Evolutionary conservation across 2,113 vertebrate genomes (phyloP), one percentile per base, ranked within the genome.

Genomic region (Gymnocephalus cernua): DNA sequence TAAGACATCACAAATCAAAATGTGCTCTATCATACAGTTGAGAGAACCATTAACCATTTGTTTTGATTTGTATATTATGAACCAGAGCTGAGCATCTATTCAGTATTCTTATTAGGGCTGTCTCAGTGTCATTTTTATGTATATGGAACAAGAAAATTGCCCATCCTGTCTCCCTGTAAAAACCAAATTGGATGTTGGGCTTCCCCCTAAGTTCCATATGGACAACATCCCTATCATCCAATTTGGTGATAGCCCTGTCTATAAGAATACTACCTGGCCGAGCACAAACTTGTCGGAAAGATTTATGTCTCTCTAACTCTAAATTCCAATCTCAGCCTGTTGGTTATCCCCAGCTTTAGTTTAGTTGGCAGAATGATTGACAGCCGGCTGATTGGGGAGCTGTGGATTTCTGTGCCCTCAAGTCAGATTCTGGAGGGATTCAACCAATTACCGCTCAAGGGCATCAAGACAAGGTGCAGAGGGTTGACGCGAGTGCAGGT

Each of bases 401-500:
- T 32, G 85, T 65, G 92, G 93, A 92, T 92, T 91, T 90, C 83
- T 77, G 79, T 92, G 87, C 86, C 91, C 91, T 92, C 84, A 88
- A 94, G 91, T 87, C 88, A 85, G 91, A 93, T 92, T 91, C 87
- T 88, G 83, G 80, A 72, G 89, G 91, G 88, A 94, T 93, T 90
- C 90, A 72, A 92, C 89, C 93, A 94, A 94, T 94, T 94, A 94
- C 88, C 3, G 86, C 92, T 92, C 91, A 93, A 93, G 92, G 91
- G 92, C 92, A 93, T 88, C 86, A 86, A 92, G 92, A 89, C 90
- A 92, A 92, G 91, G 88, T 79, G 79, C 71, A 74, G 74, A 79
- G 82, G 79, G 86, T 81, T 81, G 85, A 78, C 58, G 56, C 81
- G 73, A 5, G 85, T 44, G 82, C 79, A 87, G 87, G 86, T 90